Conservation (phyloP, 2,888 invertebrate genomes). For the Zhengitettix transpicula region DNA sequence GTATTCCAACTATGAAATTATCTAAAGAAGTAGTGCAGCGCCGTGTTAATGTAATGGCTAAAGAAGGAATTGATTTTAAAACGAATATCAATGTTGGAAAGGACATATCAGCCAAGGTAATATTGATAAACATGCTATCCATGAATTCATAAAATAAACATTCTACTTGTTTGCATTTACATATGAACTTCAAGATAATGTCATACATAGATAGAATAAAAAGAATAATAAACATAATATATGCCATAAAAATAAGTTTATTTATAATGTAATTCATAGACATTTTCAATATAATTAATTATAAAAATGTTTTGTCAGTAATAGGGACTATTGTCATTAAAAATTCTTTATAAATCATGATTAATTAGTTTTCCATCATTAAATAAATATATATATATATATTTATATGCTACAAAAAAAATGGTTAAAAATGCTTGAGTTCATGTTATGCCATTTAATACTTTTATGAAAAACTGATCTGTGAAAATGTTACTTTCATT, state of each 20-base stretch:
- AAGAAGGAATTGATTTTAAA: conserved; percentile 82
- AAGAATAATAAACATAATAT: no score
- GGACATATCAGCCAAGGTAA: conserved; percentile 60
- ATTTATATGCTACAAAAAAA: background rate
- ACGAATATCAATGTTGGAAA: conserved; percentile 82
- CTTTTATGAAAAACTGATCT: no score
- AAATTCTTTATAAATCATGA: no score
- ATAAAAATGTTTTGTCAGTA: no score
- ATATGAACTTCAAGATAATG: background rate
- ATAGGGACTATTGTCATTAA: no score
- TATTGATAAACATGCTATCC: conserved; percentile 27
- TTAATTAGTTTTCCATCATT: no score
- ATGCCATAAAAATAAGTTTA: no score
- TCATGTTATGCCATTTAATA: no score
- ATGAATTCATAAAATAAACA: conserved; percentile 32
- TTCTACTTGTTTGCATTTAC: conserved; percentile 2
- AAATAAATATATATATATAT: background rate
- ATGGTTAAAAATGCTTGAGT: no score
- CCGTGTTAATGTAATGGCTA: conserved; percentile 66
- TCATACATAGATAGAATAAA: background rate
- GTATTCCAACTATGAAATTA: conserved; percentile 98
- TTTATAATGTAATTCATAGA: no score
- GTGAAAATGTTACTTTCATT: no score
- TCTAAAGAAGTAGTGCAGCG: conserved; percentile 86
- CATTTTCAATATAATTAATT: no score